Conservation (phyloP, 2,113 vertebrate species). For the Gallinago paraguaiae region DNA sequence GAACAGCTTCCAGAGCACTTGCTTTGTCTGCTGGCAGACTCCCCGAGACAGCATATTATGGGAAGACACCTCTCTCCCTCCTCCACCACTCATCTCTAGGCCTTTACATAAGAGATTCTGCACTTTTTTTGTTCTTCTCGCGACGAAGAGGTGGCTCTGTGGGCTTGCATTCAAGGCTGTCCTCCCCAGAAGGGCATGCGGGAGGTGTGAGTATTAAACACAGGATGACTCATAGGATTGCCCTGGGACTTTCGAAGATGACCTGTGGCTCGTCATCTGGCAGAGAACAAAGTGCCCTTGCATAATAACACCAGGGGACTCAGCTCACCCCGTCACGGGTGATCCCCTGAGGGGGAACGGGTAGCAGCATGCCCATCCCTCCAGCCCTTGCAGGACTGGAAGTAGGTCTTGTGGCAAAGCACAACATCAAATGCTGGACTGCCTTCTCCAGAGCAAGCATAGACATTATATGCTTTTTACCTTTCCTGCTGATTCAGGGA, state of each 20-base stretch:
- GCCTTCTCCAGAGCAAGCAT: background rate
- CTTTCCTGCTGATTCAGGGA: background rate
- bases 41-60: background rate
- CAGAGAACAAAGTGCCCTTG: background rate
- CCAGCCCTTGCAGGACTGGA: background rate
- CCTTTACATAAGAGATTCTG: background rate
- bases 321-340: accelerated
- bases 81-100: background rate
- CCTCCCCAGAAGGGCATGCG: background rate
- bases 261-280: background rate
- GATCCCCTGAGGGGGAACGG: accelerated
- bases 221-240: background rate
- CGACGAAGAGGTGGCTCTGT: background rate
- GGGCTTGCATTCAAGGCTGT: background rate
- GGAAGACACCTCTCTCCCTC: constrained; percentile 14
- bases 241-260: background rate
- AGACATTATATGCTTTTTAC: background rate
- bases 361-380: accelerated
- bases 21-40: constrained; percentile 46
- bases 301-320: background rate
- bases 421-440: background rate
- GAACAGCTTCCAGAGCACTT: constrained; percentile 5
- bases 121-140: background rate
- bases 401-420: background rate
- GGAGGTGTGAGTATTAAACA: background rate